Conservation (phyloP, 2,113 vertebrate species). For the Bubo blakistoni region DNA sequence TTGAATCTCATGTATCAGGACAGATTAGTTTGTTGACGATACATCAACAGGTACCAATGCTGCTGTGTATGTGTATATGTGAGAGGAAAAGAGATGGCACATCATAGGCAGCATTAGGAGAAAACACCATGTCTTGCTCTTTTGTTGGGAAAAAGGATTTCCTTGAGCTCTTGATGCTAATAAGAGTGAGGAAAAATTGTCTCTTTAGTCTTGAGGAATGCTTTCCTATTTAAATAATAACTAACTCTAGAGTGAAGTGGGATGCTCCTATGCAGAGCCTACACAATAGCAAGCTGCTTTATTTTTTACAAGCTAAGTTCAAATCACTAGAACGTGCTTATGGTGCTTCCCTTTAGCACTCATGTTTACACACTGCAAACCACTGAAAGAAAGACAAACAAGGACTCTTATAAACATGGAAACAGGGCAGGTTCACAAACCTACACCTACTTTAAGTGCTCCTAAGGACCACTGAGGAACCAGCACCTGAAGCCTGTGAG, state of each 20-base stretch:
- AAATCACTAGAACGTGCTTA: not conserved
- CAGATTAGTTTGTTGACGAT: not conserved
- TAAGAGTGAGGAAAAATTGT: not conserved
- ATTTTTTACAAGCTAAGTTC: not conserved
- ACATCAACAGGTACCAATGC: not conserved
- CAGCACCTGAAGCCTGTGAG: not conserved
- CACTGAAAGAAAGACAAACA: not conserved
- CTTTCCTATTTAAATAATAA: slow-evolving; percentile 52
- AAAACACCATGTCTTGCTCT: not conserved
- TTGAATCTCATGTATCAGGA: not conserved
- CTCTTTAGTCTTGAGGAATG: slow-evolving; percentile 40
- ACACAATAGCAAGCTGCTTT: not conserved
- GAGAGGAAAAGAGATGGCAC: not conserved
- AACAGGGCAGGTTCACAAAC: not conserved
- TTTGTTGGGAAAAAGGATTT: not conserved
- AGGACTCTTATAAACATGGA: not conserved
- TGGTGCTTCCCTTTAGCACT: not conserved
- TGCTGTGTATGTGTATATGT: not conserved
- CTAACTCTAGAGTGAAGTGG: slow-evolving; percentile 17
- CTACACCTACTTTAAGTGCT: not conserved
- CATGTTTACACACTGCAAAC: not conserved
- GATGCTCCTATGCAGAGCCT: slow-evolving; percentile 10
- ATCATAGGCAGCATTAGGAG: not conserved
- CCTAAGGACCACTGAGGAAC: not conserved
- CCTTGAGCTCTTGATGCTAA: not conserved